Evolutionary conservation across 2,888 invertebrate genomes (phyloP).

Genomic region (Leuctra nigra): DNA sequence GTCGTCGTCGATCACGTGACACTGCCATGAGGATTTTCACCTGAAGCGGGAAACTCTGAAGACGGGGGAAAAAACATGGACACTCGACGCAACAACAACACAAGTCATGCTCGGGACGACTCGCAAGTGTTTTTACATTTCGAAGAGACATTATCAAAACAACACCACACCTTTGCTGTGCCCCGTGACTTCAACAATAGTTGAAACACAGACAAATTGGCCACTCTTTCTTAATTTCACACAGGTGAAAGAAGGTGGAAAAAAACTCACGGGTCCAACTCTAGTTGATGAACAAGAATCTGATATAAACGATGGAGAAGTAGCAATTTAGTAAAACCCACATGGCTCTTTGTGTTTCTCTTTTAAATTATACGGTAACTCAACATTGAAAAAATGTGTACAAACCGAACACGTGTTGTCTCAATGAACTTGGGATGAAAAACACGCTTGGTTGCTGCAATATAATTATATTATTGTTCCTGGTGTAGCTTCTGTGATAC

Average conservation of each 20-base stretch:
- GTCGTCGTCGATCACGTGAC: constrained; percentile 1
- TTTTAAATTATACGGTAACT: too few relatives aligned
- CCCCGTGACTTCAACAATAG: neutral
- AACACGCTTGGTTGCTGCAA: too few relatives aligned
- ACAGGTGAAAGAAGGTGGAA: neutral
- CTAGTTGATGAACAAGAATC: neutral
- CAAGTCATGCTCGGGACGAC: constrained; percentile 7
- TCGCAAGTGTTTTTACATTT: neutral
- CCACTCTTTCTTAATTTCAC: neutral
- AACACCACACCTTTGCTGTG: neutral
- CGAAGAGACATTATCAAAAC: constrained; percentile 1
- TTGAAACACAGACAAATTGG: neutral
- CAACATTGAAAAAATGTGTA: too few relatives aligned
- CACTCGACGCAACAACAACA: neutral
- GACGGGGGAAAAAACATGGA: neutral
- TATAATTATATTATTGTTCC: too few relatives aligned
- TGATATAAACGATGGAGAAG: neutral
- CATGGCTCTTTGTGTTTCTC: too few relatives aligned
- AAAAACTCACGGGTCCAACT: neutral
- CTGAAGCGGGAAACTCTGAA: constrained; percentile 1
- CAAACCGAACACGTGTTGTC: too few relatives aligned
- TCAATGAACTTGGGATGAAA: too few relatives aligned
- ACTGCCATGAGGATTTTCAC: neutral
- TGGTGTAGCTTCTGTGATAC: too few relatives aligned
- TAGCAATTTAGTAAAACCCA: neutral